These are phyloP conservation scores for Rutilus rutilus DNA, from an alignment of 2,113 vertebrate species.

Conservation along the genomic window DNA sequence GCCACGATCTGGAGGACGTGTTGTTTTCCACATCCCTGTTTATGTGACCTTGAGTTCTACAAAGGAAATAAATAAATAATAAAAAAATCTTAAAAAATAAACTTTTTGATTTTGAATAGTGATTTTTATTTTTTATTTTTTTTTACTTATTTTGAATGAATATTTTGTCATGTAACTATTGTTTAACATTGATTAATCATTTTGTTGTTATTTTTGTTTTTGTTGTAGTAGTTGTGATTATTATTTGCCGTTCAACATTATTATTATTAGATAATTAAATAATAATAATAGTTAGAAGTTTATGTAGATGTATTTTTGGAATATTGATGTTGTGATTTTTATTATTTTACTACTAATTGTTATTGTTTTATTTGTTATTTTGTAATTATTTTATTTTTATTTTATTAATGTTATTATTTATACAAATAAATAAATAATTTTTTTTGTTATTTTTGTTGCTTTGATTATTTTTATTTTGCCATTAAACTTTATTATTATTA, in stretches of 20 bases:
- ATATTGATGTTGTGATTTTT: too few species aligned
- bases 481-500: not conserved
- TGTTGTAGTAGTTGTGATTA: too few species aligned
- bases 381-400: not conserved
- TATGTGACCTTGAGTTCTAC: not conserved
- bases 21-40: not conserved
- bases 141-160: too few species aligned
- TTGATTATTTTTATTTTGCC: not conserved
- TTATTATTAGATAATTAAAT: too few species aligned
- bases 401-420: not conserved
- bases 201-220: not conserved
- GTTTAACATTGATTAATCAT: not conserved
- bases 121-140: not conserved
- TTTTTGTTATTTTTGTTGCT: too few species aligned
- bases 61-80: not conserved
- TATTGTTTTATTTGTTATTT: not conserved
- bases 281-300: too few species aligned
- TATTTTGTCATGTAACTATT: too few species aligned
- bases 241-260: not conserved
- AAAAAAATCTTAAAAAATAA: not conserved
- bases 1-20: not conserved
- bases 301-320: too few species aligned
- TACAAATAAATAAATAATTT: too few species aligned
- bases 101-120: not conserved
- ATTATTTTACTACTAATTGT: not conserved